phyloP scores from a whole-genome alignment of 2,113 vertebrate genomes.

The Lycaon pictus region DNA sequence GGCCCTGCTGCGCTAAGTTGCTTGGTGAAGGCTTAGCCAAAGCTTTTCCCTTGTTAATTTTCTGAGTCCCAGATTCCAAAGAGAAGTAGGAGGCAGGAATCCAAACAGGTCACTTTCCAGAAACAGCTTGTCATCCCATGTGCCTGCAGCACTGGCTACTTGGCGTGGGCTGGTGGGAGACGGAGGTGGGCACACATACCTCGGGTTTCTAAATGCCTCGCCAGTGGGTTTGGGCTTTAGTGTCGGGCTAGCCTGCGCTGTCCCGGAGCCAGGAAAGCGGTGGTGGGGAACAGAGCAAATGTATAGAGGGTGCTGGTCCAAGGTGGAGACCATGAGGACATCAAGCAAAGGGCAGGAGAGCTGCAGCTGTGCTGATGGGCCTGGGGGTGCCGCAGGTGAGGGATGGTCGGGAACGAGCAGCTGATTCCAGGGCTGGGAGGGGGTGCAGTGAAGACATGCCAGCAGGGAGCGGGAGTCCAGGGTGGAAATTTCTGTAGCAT shows the following conservation, averaged over 20 bases:
- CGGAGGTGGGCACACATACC: rapidly evolving
- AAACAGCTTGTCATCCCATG: not conserved
- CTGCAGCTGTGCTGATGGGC: rapidly evolving
- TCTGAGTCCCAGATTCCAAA: not conserved
- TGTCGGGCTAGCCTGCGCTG: rapidly evolving
- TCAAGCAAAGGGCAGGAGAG: not conserved
- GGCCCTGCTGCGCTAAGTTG: not conserved
- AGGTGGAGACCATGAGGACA: not conserved
- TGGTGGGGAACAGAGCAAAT: not conserved
- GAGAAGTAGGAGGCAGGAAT: not conserved
- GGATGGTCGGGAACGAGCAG: not conserved
- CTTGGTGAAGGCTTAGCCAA: not conserved
- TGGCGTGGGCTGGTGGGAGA: not conserved
- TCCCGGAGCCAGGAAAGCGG: not conserved
- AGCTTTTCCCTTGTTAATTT: not conserved
- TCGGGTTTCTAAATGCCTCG: rapidly evolving
- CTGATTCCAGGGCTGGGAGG: not conserved
- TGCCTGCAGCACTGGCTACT: not conserved
- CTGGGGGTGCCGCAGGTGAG: rapidly evolving
- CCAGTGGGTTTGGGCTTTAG: not conserved
- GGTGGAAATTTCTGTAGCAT: not conserved
- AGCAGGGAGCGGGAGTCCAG: rapidly evolving
- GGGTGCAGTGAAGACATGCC: not conserved
- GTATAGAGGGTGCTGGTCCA: not conserved
- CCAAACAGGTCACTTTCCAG: not conserved